Evolutionary conservation across 2,888 invertebrate genomes (phyloP).

Genomic region (Xestia ashworthii): DNA sequence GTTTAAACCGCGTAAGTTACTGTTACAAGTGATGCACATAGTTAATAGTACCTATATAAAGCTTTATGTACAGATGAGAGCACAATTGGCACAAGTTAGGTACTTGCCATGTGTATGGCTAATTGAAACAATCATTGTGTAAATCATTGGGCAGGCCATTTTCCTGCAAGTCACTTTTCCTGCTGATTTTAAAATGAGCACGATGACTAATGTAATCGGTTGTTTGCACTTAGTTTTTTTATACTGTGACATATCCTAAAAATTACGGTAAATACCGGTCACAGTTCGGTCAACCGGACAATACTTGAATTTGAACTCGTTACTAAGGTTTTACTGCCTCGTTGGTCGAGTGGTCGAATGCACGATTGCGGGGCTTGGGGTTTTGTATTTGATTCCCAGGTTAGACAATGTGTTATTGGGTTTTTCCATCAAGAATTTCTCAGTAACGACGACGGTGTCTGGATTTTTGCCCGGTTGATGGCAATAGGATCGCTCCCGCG

Average conservation of each 20-base stretch:
- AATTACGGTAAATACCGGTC: slow-evolving; percentile 5
- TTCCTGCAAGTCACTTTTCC: slow-evolving; percentile 26
- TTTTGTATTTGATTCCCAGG: no score
- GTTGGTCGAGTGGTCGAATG: not conserved
- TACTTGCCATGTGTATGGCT: not conserved
- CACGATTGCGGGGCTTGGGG: not conserved
- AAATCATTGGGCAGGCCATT: not conserved
- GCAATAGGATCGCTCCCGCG: no score
- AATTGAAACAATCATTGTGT: slow-evolving; percentile 12
- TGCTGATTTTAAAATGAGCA: not conserved
- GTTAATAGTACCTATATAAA: not conserved
- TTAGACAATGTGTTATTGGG: no score
- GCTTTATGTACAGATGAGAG: not conserved
- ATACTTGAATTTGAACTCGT: not conserved
- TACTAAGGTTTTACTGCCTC: not conserved
- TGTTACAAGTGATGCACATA: slow-evolving; percentile 35
- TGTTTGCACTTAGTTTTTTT: slow-evolving; percentile 4
- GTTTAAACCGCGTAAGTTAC: slow-evolving; percentile 24
- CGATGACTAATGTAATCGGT: not conserved
- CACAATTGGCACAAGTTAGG: not conserved
- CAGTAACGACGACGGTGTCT: no score
- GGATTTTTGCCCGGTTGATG: no score
- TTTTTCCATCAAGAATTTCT: no score
- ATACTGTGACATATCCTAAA: not conserved
- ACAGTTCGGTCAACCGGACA: not conserved